Evolutionary conservation across 2,888 invertebrate genomes (phyloP), one percentile per base, ranked within the genome.

Genomic region (Folsomia candida): DNA sequence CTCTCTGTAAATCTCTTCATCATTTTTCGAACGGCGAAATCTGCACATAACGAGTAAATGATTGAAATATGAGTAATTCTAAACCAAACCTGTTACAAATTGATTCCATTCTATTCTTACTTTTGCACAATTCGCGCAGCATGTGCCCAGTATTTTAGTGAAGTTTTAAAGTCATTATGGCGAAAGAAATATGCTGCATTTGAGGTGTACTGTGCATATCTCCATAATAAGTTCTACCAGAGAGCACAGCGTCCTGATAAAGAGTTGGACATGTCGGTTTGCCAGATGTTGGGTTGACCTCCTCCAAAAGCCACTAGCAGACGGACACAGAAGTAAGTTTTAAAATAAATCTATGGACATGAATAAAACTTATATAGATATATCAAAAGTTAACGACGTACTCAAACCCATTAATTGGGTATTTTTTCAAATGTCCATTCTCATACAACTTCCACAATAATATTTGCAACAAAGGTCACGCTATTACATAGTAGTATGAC

Each of bases 1-100:
- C 84, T 97, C 96, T 83, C 97, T 97, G 83, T 97, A 97, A 79
- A 97, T 94, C 84, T 97, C 96, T 84, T 97, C 96, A 85, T 97
- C 97, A 81, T 97, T 95, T 76, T 95, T 89, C 4, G 93, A 94
- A 83, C 96, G 97, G 83, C 95, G 95, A 82, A 95, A 96, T 82
- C 93, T 93, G 82, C n/a, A 84, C 47, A 22, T 6, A 62, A n/a
- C 22, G 18, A 59, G 27, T 4, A 59, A 6, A 6, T 11, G n/a
- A n/a, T n/a, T 61, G 25, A 22, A 22, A 9, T 62, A 84, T 70
- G 73, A 74, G 18, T 47, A n/a, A 47, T 47, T 47, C 9, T 11
- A 47, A 47, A 47, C 47, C 9, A 47, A 18, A 11, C 18, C 18
- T 47, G 9, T 47, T 47, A 11, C 9, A 47, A 47, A 47, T 47